Conservation (phyloP, 2,888 invertebrate genomes). For the Drosophila prolongata region DNA sequence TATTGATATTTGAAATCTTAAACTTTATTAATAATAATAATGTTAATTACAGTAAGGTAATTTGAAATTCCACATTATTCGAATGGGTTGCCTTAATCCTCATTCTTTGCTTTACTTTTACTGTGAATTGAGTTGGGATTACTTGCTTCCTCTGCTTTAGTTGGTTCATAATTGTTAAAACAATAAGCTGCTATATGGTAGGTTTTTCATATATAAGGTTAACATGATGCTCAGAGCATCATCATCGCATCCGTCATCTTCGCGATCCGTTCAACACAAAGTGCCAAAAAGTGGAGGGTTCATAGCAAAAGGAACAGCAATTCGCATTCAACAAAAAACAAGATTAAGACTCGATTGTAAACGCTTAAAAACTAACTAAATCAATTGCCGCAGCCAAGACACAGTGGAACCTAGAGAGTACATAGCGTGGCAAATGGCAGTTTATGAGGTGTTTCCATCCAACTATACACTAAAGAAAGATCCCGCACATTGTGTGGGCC, state of each 20-base stretch:
- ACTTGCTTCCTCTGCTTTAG: conserved; percentile 17
- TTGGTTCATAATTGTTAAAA: conserved; percentile 54
- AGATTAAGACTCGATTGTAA: conserved; percentile 70
- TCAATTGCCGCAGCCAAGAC: conserved; percentile 63
- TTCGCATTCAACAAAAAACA: conserved; percentile 55
- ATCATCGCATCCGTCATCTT: conserved; percentile 36
- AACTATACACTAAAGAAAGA: conserved; percentile 25
- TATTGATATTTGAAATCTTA: conserved; percentile 53
- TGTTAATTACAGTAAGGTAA: conserved; percentile 53
- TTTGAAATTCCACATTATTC: conserved; percentile 46
- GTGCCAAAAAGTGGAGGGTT: conserved; percentile 52
- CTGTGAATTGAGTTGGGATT: conserved; percentile 26
- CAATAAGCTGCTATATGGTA: conserved; percentile 61
- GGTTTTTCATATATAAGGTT: conserved; percentile 51
- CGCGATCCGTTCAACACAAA: conserved; percentile 51
- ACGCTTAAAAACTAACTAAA: conserved; percentile 74
- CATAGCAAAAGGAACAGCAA: conserved; percentile 71
- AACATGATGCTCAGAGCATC: conserved; percentile 72
- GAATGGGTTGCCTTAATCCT: conserved; percentile 41
- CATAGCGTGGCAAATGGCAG: conserved; percentile 62
- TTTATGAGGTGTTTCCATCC: conserved; percentile 44
- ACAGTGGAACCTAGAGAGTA: conserved; percentile 46
- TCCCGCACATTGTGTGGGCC: conserved; percentile 8
- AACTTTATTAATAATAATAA: conserved; percentile 50
- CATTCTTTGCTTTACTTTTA: conserved; percentile 37